Evolutionary conservation across 2,797 vertebrate species (phyloP).

Genomic region (Platyrinchus mystaceus): DNA sequence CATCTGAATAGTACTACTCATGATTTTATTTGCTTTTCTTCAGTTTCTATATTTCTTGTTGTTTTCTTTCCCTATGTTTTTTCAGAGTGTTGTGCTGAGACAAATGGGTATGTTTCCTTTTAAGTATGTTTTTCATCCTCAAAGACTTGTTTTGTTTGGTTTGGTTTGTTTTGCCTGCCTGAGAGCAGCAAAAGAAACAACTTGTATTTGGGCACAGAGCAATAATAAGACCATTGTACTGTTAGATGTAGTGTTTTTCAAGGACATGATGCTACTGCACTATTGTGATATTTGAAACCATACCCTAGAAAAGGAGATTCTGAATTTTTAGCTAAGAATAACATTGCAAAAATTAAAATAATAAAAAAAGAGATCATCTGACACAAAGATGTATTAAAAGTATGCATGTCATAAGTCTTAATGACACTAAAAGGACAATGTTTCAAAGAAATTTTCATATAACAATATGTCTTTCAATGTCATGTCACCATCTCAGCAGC

Average conservation of each 20-base stretch:
- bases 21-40: background rate
- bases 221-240: conserved; percentile 25
- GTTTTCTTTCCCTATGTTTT: background rate
- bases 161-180: conserved; percentile 10
- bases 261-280: background rate
- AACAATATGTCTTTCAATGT: background rate
- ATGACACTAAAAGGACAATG: background rate
- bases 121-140: conserved; percentile 17
- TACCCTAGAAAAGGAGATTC: background rate
- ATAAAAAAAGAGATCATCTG: background rate
- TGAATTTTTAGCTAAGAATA: background rate
- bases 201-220: background rate
- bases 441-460: background rate
- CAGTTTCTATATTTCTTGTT: conserved; percentile 12
- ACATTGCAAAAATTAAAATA: background rate
- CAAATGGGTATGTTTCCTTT: background rate
- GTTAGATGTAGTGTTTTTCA: background rate
- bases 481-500: background rate
- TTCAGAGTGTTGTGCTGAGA: background rate
- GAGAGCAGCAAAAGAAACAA: conserved; percentile 22
- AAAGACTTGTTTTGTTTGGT: conserved; percentile 1
- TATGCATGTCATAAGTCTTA: background rate
- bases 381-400: background rate
- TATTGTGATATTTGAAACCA: background rate
- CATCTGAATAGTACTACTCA: background rate